Evolutionary conservation across 2,797 vertebrate species (phyloP).

Genomic region (Typhlichthys eigenmanni): DNA sequence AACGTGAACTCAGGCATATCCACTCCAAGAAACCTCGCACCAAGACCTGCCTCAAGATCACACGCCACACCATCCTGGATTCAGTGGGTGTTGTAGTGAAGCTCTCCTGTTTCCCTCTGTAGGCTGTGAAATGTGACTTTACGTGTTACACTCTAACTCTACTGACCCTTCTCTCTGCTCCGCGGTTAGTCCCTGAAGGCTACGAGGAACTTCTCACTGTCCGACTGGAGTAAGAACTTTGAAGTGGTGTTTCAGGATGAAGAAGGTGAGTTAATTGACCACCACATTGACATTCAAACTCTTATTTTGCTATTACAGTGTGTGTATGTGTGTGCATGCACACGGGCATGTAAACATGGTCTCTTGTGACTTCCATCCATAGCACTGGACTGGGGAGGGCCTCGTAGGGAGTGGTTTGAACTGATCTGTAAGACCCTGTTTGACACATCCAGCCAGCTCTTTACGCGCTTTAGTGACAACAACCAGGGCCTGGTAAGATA

Average conservation of each 20-base stretch:
- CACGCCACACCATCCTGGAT: conserved; percentile 87
- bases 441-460: conserved; percentile 93
- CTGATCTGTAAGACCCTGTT: conserved; percentile 94
- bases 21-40: conserved; percentile 94
- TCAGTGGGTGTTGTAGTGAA: conserved; percentile 78
- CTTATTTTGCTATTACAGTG: too few species aligned
- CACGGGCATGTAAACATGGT: too few species aligned
- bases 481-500: conserved; percentile 92
- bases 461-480: conserved; percentile 95
- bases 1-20: conserved; percentile 92
- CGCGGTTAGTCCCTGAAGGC: conserved; percentile 88
- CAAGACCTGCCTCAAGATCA: conserved; percentile 94
- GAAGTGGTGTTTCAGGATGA: conserved; percentile 98
- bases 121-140: background rate
- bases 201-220: conserved; percentile 95
- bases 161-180: background rate
- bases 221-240: conserved; percentile 98
- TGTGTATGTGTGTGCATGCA: too few species aligned
- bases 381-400: conserved; percentile 98
- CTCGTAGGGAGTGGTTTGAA: conserved; percentile 98
- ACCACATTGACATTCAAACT: too few species aligned
- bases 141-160: background rate
- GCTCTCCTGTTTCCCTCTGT: background rate
- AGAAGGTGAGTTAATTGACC: conserved; percentile 84
- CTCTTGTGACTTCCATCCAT: conserved; percentile 19